Evolutionary conservation across 2,113 vertebrate genomes (phyloP).

Genomic region (Lasiurus borealis): DNA sequence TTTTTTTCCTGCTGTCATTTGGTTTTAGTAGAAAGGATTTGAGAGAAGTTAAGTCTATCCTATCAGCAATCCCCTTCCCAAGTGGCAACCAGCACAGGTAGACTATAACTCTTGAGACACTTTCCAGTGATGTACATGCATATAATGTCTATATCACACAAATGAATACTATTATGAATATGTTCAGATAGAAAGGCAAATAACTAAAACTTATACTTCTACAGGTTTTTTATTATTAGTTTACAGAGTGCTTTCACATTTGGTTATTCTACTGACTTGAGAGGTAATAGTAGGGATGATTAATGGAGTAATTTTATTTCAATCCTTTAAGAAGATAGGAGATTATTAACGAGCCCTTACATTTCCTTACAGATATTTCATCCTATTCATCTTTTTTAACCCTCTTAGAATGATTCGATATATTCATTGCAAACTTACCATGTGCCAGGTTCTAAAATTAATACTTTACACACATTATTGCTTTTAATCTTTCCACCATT

Average conservation of each 20-base stretch:
- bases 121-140: not conserved
- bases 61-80: not conserved
- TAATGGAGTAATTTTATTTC: not conserved
- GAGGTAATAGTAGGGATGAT: not conserved
- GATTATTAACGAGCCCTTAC: not conserved
- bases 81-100: not conserved
- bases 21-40: not conserved
- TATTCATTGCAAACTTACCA: not conserved
- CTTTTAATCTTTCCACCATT: not conserved
- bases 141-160: not conserved
- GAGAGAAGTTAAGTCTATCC: not conserved
- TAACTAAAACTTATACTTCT: not conserved
- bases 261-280: not conserved
- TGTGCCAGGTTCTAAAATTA: not conserved
- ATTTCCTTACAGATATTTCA: not conserved
- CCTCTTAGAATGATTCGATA: not conserved
- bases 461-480: not conserved
- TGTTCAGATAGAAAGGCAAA: not conserved
- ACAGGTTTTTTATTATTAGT: not conserved
- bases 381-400: not conserved
- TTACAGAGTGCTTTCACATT: slow-evolving; percentile 21
- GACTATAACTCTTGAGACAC: not conserved
- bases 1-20: not conserved
- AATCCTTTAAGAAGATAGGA: not conserved
- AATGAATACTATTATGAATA: not conserved